Conservation (phyloP, 2,797 vertebrate genomes). For the Artibeus lituratus region DNA sequence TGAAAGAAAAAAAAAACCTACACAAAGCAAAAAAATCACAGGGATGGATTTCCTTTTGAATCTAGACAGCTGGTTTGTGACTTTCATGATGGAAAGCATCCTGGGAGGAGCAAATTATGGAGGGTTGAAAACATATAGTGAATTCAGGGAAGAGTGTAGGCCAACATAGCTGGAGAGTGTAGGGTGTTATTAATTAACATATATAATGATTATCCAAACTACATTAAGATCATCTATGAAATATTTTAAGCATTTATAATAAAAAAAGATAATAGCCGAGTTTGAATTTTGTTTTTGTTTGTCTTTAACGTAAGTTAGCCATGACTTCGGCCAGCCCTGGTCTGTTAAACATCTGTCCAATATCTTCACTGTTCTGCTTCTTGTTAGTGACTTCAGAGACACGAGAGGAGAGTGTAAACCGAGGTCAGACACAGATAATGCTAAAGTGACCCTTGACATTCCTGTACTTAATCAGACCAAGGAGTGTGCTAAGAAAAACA, state of each 20-base stretch:
- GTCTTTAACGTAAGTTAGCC: background rate
- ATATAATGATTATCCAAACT: background rate
- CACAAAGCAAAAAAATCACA: background rate
- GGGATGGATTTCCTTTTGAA: background rate
- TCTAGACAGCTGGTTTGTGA: background rate
- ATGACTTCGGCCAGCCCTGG: background rate
- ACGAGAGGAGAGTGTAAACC: constrained; percentile 17
- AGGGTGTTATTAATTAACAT: background rate
- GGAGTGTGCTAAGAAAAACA: constrained; percentile 66
- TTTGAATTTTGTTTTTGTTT: background rate
- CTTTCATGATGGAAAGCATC: background rate
- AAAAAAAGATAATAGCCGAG: background rate
- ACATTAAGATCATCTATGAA: background rate
- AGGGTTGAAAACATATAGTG: background rate
- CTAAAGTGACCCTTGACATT: constrained; percentile 60
- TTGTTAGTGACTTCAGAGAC: constrained; percentile 62
- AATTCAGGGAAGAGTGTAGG: background rate
- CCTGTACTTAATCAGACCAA: constrained; percentile 68
- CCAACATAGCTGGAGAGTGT: background rate
- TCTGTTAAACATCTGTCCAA: constrained; percentile 28
- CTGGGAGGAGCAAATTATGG: background rate
- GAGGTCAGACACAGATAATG: constrained; percentile 45
- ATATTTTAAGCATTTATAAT: background rate
- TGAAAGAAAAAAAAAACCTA: background rate
- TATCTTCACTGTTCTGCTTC: constrained; percentile 47